Evolutionary conservation across 2,113 vertebrate species (phyloP), one percentile per base, ranked within the genome.

Genomic region (Nothobranchius furzeri): DNA sequence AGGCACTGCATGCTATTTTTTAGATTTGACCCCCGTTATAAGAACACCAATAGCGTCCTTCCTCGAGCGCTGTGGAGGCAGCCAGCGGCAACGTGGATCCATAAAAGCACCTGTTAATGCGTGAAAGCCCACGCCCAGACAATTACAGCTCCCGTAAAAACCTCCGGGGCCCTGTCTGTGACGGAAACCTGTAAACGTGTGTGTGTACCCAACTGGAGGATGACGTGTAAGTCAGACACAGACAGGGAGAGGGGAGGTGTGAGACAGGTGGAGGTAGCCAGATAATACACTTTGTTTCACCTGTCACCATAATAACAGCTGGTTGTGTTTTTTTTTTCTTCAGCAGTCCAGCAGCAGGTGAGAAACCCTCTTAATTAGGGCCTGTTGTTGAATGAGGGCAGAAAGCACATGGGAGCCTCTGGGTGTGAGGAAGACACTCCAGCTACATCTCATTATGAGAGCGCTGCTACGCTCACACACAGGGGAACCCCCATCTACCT

Each of bases 341-440:
- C 24, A 20, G 4, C 15, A 75, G 46, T 48, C 61, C 37, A 30
- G 64, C 35, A 71, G 60, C 67, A 53, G 50, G 60, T 55, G 61
- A 81, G 37, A 68, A 64, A 66, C 64, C 50, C 60, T 74, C 73
- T 84, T 85, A 81, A 85, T 86, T 84, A 85, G 52, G 78, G 49
- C 63, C 57, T 55, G 56, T 70, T 73, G 81, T 62, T 54, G 50
- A 81, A 69, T 45, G 60, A 48, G 56, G 55, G 62, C 76, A 57
- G 64, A 69, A 68, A 50, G 14, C 48, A 17, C 66, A 17, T 25
- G 56, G 17, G 49, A 63, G 68, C 52, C 15, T 59, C 57, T 59
- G 55, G 42, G 63, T 24, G 64, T 68, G 55, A 78, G 43, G 45
- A 64, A 59, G 24, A 55, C 68, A 67, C 68, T 67, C 52, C 14